These are phyloP conservation scores for Cotesia vestalis DNA, from an alignment of 1,140 invertebrate species.

Conservation along the genomic window DNA sequence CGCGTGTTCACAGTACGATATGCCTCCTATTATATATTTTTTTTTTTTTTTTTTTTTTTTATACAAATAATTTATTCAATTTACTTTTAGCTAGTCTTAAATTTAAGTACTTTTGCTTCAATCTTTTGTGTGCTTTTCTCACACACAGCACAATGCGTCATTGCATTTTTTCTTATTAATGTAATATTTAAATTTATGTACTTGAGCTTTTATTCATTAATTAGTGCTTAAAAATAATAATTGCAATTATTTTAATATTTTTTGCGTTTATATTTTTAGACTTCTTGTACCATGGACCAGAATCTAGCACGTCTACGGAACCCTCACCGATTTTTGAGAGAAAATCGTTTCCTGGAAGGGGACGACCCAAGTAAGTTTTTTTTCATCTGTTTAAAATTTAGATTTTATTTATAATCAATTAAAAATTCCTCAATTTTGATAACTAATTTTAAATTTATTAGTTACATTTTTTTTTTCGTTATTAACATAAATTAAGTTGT, in stretches of 20 bases:
- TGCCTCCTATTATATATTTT: slow-evolving; percentile 42
- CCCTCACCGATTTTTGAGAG: slow-evolving; percentile 68
- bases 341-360: slow-evolving; percentile 64
- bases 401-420: too few species aligned
- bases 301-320: slow-evolving; percentile 68
- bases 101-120: slow-evolving; percentile 22
- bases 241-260: too few species aligned
- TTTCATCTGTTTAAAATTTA: neutral
- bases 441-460: too few species aligned
- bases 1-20: slow-evolving; percentile 66
- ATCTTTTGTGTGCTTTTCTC: slow-evolving; percentile 26
- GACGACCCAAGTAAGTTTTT: slow-evolving; percentile 57
- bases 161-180: neutral
- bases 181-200: neutral
- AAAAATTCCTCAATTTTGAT: too few species aligned
- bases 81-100: slow-evolving; percentile 34
- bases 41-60: slow-evolving; percentile 38
- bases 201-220: neutral
- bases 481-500: too few species aligned
- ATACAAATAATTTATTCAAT: neutral
- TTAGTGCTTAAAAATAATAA: neutral
- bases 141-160: slow-evolving; percentile 34
- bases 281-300: slow-evolving; percentile 66
- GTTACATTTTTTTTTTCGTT: too few species aligned
- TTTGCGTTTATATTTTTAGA: slow-evolving; percentile 46